These are phyloP conservation scores for Aphidius ervi DNA, from an alignment of 1,140 invertebrate species.

Conservation along the genomic window DNA sequence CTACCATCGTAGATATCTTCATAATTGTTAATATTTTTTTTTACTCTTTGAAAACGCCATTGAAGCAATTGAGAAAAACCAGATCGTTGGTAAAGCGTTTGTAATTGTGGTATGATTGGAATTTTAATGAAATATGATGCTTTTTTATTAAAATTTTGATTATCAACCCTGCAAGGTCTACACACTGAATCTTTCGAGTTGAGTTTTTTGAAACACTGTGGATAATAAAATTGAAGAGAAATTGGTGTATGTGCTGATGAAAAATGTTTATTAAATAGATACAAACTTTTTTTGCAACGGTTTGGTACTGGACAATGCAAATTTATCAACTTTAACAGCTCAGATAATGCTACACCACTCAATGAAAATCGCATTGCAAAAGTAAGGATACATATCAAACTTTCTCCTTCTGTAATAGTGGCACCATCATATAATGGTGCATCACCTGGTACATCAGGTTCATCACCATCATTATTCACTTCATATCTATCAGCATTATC, in stretches of 20 bases:
- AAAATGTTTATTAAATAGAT: constrained; percentile 10
- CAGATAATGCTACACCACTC: constrained; percentile 3
- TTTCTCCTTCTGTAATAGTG: neutral
- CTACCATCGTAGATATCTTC: constrained; percentile 14
- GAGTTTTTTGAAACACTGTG: neutral
- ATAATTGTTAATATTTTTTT: neutral
- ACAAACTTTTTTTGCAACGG: constrained; percentile 6
- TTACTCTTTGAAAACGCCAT: too few relatives aligned
- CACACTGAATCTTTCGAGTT: neutral
- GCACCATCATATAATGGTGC: constrained; percentile 2
- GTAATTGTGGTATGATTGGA: neutral
- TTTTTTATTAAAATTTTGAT: neutral
- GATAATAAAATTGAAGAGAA: neutral
- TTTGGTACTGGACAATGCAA: constrained; percentile 5
- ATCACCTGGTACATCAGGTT: too few relatives aligned
- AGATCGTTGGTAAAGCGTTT: neutral
- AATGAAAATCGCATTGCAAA: constrained; percentile 6
- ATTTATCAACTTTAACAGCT: neutral
- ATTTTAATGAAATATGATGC: constrained; percentile 5
- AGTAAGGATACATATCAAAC: constrained; percentile 5
- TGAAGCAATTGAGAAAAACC: neutral
- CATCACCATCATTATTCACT: too few relatives aligned
- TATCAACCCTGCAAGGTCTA: too few relatives aligned
- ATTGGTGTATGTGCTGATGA: neutral
- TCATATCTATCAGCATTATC: too few relatives aligned